phyloP scores from a whole-genome alignment of 2,113 vertebrate genomes.

The Spea bombifrons region DNA sequence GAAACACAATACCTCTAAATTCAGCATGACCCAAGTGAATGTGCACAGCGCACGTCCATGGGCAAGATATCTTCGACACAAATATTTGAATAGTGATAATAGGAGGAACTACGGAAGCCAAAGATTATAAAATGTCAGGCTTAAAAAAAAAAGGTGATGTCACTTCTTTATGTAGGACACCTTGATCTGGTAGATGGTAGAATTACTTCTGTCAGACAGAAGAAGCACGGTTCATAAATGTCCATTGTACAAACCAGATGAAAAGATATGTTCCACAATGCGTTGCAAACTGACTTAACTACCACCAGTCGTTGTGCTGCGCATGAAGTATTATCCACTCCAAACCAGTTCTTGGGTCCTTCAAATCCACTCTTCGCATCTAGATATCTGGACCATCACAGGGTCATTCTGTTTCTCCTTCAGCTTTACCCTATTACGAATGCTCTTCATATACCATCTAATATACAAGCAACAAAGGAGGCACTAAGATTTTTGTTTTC shows the following conservation, averaged over 20 bases:
- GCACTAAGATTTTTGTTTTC: constrained; percentile 72
- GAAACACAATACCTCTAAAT: too few relatives aligned
- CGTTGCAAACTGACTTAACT: not conserved
- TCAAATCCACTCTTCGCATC: not conserved
- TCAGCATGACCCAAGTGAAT: too few relatives aligned
- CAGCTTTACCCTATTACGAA: not conserved
- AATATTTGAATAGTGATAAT: not conserved
- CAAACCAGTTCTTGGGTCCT: not conserved
- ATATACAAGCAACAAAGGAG: constrained; percentile 70
- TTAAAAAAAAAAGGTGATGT: not conserved
- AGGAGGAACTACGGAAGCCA: not conserved
- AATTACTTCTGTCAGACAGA: not conserved
- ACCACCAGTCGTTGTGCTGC: not conserved
- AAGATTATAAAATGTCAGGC: not conserved
- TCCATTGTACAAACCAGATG: not conserved
- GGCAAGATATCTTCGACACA: not conserved
- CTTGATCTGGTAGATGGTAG: not conserved
- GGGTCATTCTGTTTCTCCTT: not conserved
- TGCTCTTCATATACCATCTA: constrained; percentile 4
- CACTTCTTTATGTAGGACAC: not conserved
- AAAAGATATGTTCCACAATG: not conserved
- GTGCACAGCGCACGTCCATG: not conserved
- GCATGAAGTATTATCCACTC: not conserved
- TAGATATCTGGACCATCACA: not conserved
- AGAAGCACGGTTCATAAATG: not conserved